phyloP scores from a whole-genome alignment of 2,797 vertebrate species.

The Acipenser oxyrinchus region DNA sequence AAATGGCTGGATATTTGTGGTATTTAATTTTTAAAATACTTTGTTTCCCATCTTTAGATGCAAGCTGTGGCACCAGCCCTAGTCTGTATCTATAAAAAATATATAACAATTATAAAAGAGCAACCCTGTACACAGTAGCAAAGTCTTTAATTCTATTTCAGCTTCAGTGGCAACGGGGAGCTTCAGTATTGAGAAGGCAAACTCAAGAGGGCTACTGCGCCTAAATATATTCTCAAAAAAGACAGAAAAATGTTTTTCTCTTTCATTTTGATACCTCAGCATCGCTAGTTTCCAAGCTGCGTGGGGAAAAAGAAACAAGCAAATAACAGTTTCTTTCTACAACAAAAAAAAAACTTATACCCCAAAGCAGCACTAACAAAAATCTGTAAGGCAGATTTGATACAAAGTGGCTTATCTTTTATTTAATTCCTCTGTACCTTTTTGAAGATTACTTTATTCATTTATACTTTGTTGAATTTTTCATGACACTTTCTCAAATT shows the following conservation, averaged over 20 bases:
- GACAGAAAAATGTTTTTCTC: neutral
- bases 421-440: neutral
- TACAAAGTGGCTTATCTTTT: neutral
- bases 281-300: neutral
- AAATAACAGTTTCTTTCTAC: neutral
- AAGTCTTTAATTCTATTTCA: constrained; percentile 2
- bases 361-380: neutral
- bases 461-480: neutral
- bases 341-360: neutral
- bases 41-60: too few relatives aligned
- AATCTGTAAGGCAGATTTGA: neutral
- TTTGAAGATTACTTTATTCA: neutral
- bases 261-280: neutral
- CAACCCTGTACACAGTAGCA: neutral
- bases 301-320: neutral
- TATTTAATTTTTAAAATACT: too few relatives aligned
- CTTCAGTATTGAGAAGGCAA: neutral
- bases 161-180: constrained; percentile 7
- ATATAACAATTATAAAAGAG: neutral
- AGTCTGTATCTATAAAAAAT: too few relatives aligned
- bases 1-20: too few relatives aligned
- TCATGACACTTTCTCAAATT: neutral
- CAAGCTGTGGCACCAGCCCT: too few relatives aligned
- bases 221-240: constrained; percentile 1
- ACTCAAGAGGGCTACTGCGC: neutral